Evolutionary conservation across 2,113 vertebrate genomes (phyloP).

Genomic region (Propithecus coquereli): DNA sequence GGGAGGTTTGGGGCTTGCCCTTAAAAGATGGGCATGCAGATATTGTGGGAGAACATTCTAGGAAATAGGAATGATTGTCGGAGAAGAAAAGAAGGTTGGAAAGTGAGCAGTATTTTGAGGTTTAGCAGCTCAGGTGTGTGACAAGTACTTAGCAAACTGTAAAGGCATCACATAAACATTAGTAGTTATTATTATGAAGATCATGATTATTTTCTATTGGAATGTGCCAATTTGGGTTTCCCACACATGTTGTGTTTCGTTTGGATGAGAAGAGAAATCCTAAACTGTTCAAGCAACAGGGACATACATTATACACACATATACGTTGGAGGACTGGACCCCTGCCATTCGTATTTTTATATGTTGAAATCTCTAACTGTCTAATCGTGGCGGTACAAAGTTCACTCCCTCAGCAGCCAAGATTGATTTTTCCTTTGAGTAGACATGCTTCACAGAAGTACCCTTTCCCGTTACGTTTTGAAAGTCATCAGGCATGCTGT

Average conservation of each 20-base stretch:
- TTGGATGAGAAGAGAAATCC: constrained; percentile 56
- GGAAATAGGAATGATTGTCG: constrained; percentile 41
- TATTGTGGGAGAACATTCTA: constrained; percentile 35
- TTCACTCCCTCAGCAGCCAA: constrained; percentile 77
- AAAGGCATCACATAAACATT: constrained; percentile 65
- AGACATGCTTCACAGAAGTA: constrained; percentile 82
- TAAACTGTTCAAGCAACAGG: constrained; percentile 55
- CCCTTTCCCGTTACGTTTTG: constrained; percentile 83
- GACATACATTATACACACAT: constrained; percentile 30
- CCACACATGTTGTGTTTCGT: constrained; percentile 48
- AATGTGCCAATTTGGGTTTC: constrained; percentile 62
- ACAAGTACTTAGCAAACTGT: constrained; percentile 48
- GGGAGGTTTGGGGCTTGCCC: constrained; percentile 12
- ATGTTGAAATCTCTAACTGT: constrained; percentile 71
- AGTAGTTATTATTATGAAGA: constrained; percentile 52
- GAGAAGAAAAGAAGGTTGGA: constrained; percentile 50
- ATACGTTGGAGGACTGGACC: constrained; percentile 38
- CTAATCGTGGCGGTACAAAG: constrained; percentile 71
- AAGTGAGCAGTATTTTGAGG: constrained; percentile 33
- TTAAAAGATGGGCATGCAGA: constrained; percentile 22
- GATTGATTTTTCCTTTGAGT: constrained; percentile 84
- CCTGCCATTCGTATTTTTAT: constrained; percentile 70
- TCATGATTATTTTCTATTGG: constrained; percentile 49
- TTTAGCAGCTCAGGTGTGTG: constrained; percentile 67
- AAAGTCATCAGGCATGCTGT: constrained; percentile 86